Evolutionary conservation across 2,113 vertebrate species (phyloP).

Genomic region (Ceyx margarethae): DNA sequence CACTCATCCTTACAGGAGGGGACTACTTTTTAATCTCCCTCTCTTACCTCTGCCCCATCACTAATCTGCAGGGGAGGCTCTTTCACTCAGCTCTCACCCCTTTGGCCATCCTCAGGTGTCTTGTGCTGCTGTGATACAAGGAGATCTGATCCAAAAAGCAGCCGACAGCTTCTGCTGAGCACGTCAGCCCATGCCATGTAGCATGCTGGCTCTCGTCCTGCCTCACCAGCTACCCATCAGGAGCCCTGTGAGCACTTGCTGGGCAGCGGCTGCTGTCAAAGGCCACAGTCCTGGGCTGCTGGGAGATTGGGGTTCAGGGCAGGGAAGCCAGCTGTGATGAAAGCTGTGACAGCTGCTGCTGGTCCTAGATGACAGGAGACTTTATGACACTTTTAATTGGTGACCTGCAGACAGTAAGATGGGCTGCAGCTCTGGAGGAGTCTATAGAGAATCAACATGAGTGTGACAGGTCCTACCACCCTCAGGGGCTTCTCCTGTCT

Average conservation of each 20-base stretch:
- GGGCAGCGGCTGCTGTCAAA: neutral
- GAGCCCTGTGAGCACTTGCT: fast-evolving
- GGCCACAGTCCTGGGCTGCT: neutral
- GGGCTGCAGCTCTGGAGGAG: neutral
- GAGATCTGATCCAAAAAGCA: neutral
- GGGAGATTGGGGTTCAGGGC: neutral
- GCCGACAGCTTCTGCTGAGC: neutral
- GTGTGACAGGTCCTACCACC: neutral
- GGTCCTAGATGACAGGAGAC: neutral
- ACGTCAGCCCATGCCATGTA: fast-evolving
- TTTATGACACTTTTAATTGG: neutral
- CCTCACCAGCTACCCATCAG: fast-evolving
- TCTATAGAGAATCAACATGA: fast-evolving
- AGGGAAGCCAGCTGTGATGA: neutral
- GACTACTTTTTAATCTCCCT: neutral
- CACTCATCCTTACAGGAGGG: neutral
- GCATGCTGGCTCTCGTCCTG: fast-evolving
- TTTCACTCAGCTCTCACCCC: fast-evolving
- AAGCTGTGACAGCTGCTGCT: neutral
- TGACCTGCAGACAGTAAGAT: neutral
- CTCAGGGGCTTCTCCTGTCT: neutral
- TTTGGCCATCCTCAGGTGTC: neutral
- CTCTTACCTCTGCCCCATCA: neutral
- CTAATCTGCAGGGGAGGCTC: neutral
- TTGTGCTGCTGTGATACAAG: neutral